phyloP scores from a whole-genome alignment of 2,113 vertebrate species.

The Megaceryle torquata region DNA sequence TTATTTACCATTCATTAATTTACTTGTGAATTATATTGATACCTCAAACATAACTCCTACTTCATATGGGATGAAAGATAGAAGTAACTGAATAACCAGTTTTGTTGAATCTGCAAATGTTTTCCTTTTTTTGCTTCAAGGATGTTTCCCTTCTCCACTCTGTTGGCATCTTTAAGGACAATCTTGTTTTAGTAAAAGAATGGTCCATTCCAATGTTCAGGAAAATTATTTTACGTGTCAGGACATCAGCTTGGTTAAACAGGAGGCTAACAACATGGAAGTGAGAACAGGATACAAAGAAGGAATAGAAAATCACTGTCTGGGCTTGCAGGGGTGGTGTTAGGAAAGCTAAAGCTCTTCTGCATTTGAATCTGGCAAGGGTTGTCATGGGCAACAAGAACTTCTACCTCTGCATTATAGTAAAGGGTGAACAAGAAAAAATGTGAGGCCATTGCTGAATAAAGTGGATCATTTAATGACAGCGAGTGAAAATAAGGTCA shows the following conservation, averaged over 20 bases:
- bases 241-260: neutral
- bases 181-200: neutral
- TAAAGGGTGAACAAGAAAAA: neutral
- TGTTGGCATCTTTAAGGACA: neutral
- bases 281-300: neutral
- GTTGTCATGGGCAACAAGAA: neutral
- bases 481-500: neutral
- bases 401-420: neutral
- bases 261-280: neutral
- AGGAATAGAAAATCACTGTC: neutral
- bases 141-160: neutral
- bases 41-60: neutral
- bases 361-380: neutral
- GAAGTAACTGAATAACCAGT: neutral
- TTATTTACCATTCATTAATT: neutral
- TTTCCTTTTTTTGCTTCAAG: neutral
- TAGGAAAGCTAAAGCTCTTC: neutral
- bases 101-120: neutral
- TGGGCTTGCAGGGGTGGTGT: neutral
- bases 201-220: neutral
- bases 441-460: neutral
- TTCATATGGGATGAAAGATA: neutral
- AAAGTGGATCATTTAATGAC: neutral
- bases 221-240: neutral
- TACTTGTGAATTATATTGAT: neutral